Evolutionary conservation across 2,113 vertebrate genomes (phyloP), one percentile per base, ranked within the genome.

Genomic region (Hippocampus barbouri): DNA sequence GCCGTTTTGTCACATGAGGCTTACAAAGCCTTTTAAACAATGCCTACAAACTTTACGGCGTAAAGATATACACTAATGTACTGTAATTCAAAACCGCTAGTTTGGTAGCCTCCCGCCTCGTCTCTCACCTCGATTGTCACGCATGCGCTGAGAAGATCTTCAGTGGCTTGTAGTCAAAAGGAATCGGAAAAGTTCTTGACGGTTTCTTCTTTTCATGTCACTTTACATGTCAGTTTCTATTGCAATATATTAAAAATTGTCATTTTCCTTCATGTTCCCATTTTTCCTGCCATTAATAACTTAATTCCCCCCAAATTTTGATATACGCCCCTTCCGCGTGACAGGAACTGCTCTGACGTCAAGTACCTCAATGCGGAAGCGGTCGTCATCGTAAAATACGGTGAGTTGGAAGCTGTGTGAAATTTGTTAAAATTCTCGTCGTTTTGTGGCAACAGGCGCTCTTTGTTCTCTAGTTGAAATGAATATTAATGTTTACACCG

Each of bases 321-420:
- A 10, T n/a, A n/a, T 10, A 69, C 77, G 38, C 69, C 86, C 76
- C 61, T 53, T 60, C 25, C 70, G 16, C 40, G 10, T 51, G 57
- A 73, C 82, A n/a, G 86, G 88, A 92, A 86, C 66, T 81, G 3
- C 0, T 53, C 4, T 9, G 0, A 74, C 89, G 89, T 90, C 90
- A 88, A 65, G 71, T 75, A 79, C 82, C 66, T 70, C 25, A 71
- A 77, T 53, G 72, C 84, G 87, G 89, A 92, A 91, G 85, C 63
- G 69, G 30, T 90, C 92, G 92, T 93, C 92, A 92, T 88, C 87
- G 51, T 82, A 73, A 86, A 83, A 82, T 77, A 78, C 82, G 67
- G 90, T 92, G 91, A 92, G 91, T 91, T 91, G 90, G 90, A 88
- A 81, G 89, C 34, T 80, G 47, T 62, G 73, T 63, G 62, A 77